Conservation (phyloP, 1,140 invertebrate species). For the Pseudomyrmex cubaensis region DNA sequence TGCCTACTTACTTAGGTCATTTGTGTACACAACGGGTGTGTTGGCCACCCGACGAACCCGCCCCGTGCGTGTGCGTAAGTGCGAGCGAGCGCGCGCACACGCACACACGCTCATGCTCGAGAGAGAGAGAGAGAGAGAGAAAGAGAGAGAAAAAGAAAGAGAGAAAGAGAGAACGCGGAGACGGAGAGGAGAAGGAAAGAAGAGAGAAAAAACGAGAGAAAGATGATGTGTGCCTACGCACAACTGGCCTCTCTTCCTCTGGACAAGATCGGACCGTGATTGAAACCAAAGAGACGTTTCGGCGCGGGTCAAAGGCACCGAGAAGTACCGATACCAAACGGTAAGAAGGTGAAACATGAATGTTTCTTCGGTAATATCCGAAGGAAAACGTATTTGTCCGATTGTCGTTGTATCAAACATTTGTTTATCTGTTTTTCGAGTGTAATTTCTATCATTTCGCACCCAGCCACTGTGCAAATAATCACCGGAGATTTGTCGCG, state of each 20-base stretch:
- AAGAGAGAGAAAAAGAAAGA: slow-evolving; percentile 15
- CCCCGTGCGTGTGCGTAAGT: slow-evolving; percentile 38
- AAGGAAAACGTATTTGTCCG: not conserved
- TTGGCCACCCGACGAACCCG: slow-evolving; percentile 55
- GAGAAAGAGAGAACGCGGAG: not conserved
- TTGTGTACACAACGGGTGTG: slow-evolving; percentile 49
- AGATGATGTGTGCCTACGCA: slow-evolving; percentile 57
- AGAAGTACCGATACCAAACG: slow-evolving; percentile 19
- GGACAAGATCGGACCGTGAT: slow-evolving; percentile 31
- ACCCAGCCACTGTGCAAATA: slow-evolving; percentile 13
- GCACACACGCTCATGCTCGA: not conserved
- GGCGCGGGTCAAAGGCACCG: slow-evolving; percentile 62
- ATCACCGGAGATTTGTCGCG: not conserved
- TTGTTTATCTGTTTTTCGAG: not conserved
- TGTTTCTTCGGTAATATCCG: slow-evolving; percentile 49
- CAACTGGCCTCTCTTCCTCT: slow-evolving; percentile 20
- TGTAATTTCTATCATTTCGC: slow-evolving; percentile 7
- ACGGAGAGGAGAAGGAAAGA: not conserved
- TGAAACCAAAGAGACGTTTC: slow-evolving; percentile 15
- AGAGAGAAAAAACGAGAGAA: slow-evolving; percentile 38
- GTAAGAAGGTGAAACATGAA: slow-evolving; percentile 35
- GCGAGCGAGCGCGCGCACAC: not conserved
- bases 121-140: slow-evolving; percentile 9
- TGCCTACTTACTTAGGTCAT: slow-evolving; percentile 43
- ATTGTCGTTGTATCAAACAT: not conserved